Conservation (phyloP, 2,113 vertebrate genomes). For the Rhombomys opimus region DNA sequence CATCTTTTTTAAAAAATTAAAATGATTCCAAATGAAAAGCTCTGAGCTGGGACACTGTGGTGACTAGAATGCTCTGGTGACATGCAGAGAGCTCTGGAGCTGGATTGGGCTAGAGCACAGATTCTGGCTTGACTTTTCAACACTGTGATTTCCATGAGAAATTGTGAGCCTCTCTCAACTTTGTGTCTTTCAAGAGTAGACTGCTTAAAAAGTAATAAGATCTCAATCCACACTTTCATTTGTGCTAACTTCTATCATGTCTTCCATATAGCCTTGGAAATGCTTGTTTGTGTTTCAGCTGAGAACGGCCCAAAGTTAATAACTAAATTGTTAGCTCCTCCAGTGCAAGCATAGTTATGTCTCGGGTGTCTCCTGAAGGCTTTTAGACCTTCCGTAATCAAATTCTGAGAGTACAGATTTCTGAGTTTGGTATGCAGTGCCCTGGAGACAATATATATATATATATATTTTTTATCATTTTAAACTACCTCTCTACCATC, state of each 20-base stretch:
- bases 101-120: background rate
- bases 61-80: background rate
- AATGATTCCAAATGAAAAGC: background rate
- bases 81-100: background rate
- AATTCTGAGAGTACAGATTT: background rate
- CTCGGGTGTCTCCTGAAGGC: background rate
- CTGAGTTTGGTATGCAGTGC: background rate
- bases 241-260: background rate
- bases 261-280: background rate
- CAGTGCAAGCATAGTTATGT: background rate
- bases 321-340: background rate
- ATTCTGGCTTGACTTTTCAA: background rate
- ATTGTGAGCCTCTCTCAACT: background rate
- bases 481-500: slow-evolving; percentile 71
- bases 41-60: background rate
- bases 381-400: background rate
- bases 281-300: background rate
- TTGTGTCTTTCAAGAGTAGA: background rate
- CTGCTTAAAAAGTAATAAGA: background rate
- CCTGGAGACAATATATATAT: background rate
- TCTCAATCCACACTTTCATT: background rate
- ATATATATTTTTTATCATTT: slow-evolving; percentile 74
- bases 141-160: background rate
- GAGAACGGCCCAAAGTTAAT: background rate
- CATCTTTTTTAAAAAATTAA: background rate